Percentiles rank a stretch among this genome's conserved stretches.
These are phyloP conservation scores for Synergus itoensis DNA, from an alignment of 2,888 invertebrate genomes.

Conservation along the genomic window DNA sequence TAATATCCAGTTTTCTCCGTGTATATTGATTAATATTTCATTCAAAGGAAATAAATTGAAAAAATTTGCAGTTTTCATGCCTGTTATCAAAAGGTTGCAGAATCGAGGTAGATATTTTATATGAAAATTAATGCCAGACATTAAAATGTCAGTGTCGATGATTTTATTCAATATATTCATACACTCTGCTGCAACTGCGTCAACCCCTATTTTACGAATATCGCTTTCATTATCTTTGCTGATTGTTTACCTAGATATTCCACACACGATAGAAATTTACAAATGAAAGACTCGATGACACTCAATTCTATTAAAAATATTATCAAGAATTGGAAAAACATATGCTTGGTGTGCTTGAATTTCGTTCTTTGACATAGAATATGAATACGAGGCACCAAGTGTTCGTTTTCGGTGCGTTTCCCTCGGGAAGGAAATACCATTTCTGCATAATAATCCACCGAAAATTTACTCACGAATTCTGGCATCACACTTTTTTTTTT, in stretches of 20 bases:
- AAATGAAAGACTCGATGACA: slow-evolving; percentile 21
- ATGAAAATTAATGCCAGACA: neutral
- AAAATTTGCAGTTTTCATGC: neutral
- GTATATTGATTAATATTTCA: neutral
- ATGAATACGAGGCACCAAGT: slow-evolving; percentile 28
- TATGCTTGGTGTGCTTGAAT: slow-evolving; percentile 35
- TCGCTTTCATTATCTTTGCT: slow-evolving; percentile 35
- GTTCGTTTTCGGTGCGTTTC: slow-evolving; percentile 15
- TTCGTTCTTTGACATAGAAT: slow-evolving; percentile 37
- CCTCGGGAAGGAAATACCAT: slow-evolving; percentile 20
- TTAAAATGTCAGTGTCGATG: neutral
- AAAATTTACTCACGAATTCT: slow-evolving; percentile 19
- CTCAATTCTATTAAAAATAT: slow-evolving; percentile 22
- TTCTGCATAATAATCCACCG: slow-evolving; percentile 10
- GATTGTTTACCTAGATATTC: slow-evolving; percentile 23
- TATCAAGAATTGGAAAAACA: slow-evolving; percentile 17
- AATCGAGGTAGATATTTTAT: neutral
- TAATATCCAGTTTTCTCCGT: too few species aligned
- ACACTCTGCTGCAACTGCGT: neutral
- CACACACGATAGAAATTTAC: slow-evolving; percentile 1
- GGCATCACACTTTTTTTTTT: neutral
- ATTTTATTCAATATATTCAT: neutral
- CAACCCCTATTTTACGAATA: slow-evolving; percentile 28
- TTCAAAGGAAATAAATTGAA: neutral
- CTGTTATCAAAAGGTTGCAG: neutral